phyloP scores from a whole-genome alignment of 30 jellyfish, hydroid and myxozoan species.

The Sanderia malayensis region DNA sequence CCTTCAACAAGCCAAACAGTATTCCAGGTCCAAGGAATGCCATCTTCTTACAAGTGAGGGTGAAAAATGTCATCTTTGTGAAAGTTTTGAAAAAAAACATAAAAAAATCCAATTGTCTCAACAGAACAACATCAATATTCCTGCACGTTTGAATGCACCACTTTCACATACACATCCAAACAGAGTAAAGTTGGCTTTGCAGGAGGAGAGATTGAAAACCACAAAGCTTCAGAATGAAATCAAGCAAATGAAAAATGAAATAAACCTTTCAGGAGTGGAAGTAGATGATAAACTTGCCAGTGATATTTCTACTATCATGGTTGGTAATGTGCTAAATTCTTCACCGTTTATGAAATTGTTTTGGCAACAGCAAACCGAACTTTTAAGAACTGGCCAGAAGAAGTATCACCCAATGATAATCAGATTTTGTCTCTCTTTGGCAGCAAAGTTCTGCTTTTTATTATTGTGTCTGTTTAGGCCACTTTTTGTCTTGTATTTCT shows the following conservation, averaged over 20 bases:
- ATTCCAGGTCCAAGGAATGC: slow-evolving; percentile 15
- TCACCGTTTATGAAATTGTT: slow-evolving; percentile 60
- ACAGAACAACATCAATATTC: background rate
- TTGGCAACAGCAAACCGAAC: slow-evolving; percentile 45
- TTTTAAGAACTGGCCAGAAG: background rate
- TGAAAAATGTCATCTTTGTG: background rate
- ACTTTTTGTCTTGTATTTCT: no score
- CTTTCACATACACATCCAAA: slow-evolving; percentile 33
- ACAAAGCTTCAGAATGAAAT: slow-evolving; percentile 4
- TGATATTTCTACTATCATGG: slow-evolving; percentile 29
- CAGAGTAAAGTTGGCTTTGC: slow-evolving; percentile 37
- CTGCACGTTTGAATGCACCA: slow-evolving; percentile 52
- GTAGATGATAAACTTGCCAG: slow-evolving; percentile 16
- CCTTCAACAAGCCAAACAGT: slow-evolving; percentile 7
- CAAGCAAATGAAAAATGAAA: slow-evolving; percentile 38
- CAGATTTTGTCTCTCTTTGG: slow-evolving; percentile 21
- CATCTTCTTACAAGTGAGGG: background rate
- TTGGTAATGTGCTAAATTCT: background rate
- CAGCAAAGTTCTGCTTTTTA: no score
- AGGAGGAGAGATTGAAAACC: slow-evolving; percentile 26
- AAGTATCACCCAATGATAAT: slow-evolving; percentile 64
- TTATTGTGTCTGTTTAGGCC: no score
- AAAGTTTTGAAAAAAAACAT: background rate
- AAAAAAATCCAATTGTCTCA: background rate
- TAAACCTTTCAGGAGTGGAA: slow-evolving; percentile 19